Base-by-base conservation (phyloP, 2,888 invertebrate species). In the Pediacus dermestoides region DNA sequence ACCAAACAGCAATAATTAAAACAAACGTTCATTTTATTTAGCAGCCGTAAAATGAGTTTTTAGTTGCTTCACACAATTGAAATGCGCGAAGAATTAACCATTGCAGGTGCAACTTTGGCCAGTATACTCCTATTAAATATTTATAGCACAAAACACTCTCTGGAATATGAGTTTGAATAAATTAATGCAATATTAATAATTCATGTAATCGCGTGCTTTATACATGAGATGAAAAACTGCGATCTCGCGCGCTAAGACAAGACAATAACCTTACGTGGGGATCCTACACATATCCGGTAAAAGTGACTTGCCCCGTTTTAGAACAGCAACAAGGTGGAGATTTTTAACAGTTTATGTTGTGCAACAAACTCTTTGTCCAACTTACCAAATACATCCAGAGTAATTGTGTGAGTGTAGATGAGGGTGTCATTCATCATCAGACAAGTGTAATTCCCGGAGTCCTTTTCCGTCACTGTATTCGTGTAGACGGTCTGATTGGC, bases 401-500 rank as follows among this genome's bases (percentile, higher is more conserved):
- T 72, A 48, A 84, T 78, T 34, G 78, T 79, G 60, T 83, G 84
- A 25, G 74, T 73, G 49, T 77, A 72, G 45, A 74, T 72, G 57
- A 78, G 75, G 1, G 83, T 82, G 57, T 85, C 85, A 64, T 86
- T 85, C 63, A 78, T 75, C 48, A 85, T 73, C 11, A 80, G 73
- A 62, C 86, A 87, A 30, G 82, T 82, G 68, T 86, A 87, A 68
- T 81, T 80, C 39, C 86, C 87, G 21, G 79, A 76, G 66, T 86
- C 86, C 3, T 76, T 74, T 30, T 75, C 71, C 21, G 76, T 74
- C 14, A 82, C 78, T 23, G 72, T 71, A 51, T 78, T 74, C 14
- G 83, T 79, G 71, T 85, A 85, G 55, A 87, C 75, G 33, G 86
- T 87, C 70, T 87, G 87, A 70, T 87, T 87, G 42, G 81, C 82